Base-by-base conservation (phyloP, 2,888 invertebrate species). In the Hemistola chrysoprasaria region DNA sequence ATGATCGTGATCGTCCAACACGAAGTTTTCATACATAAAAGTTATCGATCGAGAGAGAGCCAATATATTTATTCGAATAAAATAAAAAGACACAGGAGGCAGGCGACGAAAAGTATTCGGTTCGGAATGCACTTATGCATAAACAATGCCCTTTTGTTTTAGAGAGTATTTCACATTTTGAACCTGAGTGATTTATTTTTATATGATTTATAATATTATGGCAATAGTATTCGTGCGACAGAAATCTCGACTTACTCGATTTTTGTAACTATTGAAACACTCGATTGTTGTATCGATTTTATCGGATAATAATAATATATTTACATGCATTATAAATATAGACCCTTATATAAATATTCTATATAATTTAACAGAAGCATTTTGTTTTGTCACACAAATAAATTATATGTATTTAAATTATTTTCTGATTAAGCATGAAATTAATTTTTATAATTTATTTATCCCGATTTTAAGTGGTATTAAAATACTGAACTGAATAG, bases 121-220 rank as follows among this genome's bases (percentile, higher is more conserved):
- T 48, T 65, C 51, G 80, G 86, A 84, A 87, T 87, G 84, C 83
- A 75, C 81, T 84, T 84, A 84, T 82, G 86, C 85, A 84, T 88
- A 73, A 78, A 86, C 87, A 85, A 87, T 85, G 78, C 81, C 65
- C 84, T 84, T 85, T 88, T 86, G 87, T 88, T 87, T 84, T 83
- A 82, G 85, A 84, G 82, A 87, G 84, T 86, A 86, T 87, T 87
- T 87, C 87, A 86, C 86, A 85, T 85, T 85, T 78, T 76, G 72
- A 77, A 78, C 74, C 74, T 73, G 78, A 81, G 69, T 81, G 85
- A 87, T 86, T 85, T 88, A 83, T 86, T 84, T 84, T 82, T 79
- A 68, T 78, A 82, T 87, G 84, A 86, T 84, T 86, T 83, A 86
- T 83, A 76, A 65, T 51, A 60, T 62, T 64, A n/a, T n/a, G 65